Percentiles rank a stretch among this genome's conserved stretches.
Evolutionary conservation across 2,888 invertebrate genomes (phyloP).

Genomic region (Orthonychiurus folsomi): DNA sequence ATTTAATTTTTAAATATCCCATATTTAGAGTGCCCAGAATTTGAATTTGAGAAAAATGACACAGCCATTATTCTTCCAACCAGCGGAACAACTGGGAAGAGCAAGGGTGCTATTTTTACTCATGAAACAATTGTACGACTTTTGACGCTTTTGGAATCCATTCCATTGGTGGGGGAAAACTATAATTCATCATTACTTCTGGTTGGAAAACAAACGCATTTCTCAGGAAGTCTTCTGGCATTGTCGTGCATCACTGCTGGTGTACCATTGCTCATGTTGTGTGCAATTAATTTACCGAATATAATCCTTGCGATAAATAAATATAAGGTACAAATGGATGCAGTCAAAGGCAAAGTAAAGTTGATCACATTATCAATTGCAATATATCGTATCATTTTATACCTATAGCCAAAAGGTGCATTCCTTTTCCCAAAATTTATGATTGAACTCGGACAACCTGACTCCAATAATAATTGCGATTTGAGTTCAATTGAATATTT

Average conservation of each 20-base stretch:
- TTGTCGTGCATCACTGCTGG: slow-evolving; percentile 30
- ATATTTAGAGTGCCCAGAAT: no score
- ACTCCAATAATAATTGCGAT: slow-evolving; percentile 21
- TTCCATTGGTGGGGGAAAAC: neutral
- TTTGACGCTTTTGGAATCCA: neutral
- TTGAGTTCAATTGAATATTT: slow-evolving; percentile 18
- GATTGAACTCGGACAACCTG: slow-evolving; percentile 18
- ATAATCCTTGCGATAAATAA: slow-evolving; percentile 30
- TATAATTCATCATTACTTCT: neutral
- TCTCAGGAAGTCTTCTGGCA: slow-evolving; percentile 33
- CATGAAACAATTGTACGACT: neutral
- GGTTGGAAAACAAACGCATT: slow-evolving; percentile 26
- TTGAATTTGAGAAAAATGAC: no score
- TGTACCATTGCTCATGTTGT: slow-evolving; percentile 30
- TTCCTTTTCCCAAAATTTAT: slow-evolving; percentile 31
- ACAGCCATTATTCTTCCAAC: slow-evolving; percentile 15
- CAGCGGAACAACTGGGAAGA: slow-evolving; percentile 17
- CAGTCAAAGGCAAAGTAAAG: no score
- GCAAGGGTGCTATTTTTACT: slow-evolving; percentile 16
- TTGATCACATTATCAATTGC: neutral
- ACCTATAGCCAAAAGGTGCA: slow-evolving; percentile 14
- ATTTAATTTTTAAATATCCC: no score
- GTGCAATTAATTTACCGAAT: slow-evolving; percentile 27
- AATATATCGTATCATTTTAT: neutral
- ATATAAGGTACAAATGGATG: slow-evolving; percentile 19